Percentiles rank a stretch among this genome's conserved stretches.
Evolutionary conservation across 2,113 vertebrate species (phyloP).

Genomic region (Rhizomys pruinosus): DNA sequence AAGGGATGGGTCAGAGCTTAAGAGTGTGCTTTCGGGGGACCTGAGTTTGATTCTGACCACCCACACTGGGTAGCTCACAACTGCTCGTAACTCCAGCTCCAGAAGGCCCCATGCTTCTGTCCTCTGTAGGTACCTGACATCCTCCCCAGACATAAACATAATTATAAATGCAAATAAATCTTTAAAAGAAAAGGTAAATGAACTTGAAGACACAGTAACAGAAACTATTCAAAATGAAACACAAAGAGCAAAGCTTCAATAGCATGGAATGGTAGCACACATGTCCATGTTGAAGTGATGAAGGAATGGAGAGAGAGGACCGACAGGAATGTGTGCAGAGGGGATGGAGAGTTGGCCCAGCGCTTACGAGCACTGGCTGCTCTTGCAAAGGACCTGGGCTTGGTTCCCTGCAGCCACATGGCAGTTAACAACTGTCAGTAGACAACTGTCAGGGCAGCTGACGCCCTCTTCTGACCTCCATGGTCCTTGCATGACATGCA

Average conservation of each 20-base stretch:
- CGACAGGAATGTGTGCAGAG: too few relatives aligned
- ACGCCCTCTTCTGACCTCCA: too few relatives aligned
- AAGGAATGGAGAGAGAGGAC: background rate
- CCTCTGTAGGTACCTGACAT: background rate
- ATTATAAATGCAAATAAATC: background rate
- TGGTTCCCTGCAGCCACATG: too few relatives aligned
- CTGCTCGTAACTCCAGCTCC: background rate
- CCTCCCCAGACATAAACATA: background rate
- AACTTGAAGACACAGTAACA: background rate
- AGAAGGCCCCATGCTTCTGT: background rate
- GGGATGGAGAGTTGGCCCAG: too few relatives aligned
- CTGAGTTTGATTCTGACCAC: background rate
- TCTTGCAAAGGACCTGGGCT: too few relatives aligned
- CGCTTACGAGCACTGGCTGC: too few relatives aligned
- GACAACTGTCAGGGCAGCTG: too few relatives aligned
- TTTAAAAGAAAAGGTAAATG: background rate
- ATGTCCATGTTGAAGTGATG: background rate
- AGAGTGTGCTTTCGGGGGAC: background rate
- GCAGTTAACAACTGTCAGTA: too few relatives aligned
- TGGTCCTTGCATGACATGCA: too few relatives aligned
- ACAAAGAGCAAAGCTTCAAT: accelerated
- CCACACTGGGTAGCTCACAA: background rate
- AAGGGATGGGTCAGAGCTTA: background rate
- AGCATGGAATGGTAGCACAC: background rate
- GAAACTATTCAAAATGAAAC: background rate